Conservation (phyloP, 1,140 invertebrate genomes). For the Pinna nobilis region DNA sequence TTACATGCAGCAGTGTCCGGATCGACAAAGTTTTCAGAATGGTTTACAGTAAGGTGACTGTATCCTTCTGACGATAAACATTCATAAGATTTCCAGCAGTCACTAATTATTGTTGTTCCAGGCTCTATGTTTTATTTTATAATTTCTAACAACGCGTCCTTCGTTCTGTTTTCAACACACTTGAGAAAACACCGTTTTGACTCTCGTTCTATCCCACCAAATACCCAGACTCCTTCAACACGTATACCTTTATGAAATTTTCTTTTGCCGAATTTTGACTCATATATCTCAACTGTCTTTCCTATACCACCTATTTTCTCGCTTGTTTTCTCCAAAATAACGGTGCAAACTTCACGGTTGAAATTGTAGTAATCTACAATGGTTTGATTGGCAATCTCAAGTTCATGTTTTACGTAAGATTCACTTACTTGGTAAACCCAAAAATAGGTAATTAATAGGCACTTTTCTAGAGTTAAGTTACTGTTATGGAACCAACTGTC, state of each 20-base stretch:
- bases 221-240: constrained; percentile 26
- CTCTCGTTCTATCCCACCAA: constrained; percentile 31
- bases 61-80: constrained; percentile 7
- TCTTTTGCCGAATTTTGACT: constrained; percentile 26
- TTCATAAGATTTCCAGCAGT: constrained; percentile 16
- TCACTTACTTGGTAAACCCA: background rate
- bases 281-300: constrained; percentile 22
- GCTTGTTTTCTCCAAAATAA: background rate
- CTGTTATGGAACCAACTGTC: background rate
- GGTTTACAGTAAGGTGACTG: constrained; percentile 25
- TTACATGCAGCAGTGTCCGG: constrained; percentile 5
- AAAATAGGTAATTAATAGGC: background rate
- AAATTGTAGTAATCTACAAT: constrained; percentile 17
- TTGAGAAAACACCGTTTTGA: constrained; percentile 18
- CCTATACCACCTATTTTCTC: constrained; percentile 1
- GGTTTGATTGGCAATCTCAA: background rate
- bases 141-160: background rate
- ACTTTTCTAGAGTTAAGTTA: background rate
- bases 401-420: background rate
- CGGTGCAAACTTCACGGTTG: background rate
- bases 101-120: constrained; percentile 7
- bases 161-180: constrained; percentile 7
- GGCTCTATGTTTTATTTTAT: constrained; percentile 18
- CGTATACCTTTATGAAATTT: constrained; percentile 27
- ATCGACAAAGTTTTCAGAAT: constrained; percentile 11